Conservation (phyloP, 2,113 vertebrate species). For the Pipra filicauda region DNA sequence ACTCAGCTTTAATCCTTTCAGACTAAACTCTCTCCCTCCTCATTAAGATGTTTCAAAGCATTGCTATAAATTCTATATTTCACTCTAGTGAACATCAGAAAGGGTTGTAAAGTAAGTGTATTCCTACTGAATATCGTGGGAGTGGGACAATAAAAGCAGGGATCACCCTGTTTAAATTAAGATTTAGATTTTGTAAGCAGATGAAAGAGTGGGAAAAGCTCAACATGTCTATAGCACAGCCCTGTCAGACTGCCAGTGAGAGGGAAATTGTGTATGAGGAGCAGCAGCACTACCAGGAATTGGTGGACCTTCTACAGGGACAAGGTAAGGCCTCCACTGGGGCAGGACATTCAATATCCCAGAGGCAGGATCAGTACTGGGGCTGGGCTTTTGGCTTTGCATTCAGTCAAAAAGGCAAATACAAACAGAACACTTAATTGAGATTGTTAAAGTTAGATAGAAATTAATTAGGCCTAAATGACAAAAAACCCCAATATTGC, state of each 20-base stretch:
- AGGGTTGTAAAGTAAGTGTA: neutral
- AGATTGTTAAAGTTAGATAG: neutral
- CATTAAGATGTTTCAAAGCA: neutral
- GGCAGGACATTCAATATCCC: neutral
- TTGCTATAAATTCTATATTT: neutral
- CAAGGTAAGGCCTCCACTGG: neutral
- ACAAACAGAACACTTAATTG: neutral
- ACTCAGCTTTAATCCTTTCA: neutral
- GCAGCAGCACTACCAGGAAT: neutral
- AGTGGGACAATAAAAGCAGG: neutral
- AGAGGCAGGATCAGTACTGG: neutral
- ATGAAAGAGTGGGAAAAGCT: neutral
- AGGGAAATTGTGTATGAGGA: neutral
- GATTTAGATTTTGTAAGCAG: neutral
- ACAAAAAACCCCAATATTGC: fast-evolving
- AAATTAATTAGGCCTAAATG: neutral
- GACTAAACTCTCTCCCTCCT: neutral
- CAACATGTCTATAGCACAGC: neutral
- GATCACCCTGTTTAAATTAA: neutral
- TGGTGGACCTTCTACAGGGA: neutral
- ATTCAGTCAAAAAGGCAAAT: neutral
- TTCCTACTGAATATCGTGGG: neutral
- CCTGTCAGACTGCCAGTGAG: neutral
- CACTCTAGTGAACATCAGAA: neutral
- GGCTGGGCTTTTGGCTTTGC: neutral